Conservation (phyloP, 2,797 vertebrate species). For the Syngnathus rostellatus region DNA sequence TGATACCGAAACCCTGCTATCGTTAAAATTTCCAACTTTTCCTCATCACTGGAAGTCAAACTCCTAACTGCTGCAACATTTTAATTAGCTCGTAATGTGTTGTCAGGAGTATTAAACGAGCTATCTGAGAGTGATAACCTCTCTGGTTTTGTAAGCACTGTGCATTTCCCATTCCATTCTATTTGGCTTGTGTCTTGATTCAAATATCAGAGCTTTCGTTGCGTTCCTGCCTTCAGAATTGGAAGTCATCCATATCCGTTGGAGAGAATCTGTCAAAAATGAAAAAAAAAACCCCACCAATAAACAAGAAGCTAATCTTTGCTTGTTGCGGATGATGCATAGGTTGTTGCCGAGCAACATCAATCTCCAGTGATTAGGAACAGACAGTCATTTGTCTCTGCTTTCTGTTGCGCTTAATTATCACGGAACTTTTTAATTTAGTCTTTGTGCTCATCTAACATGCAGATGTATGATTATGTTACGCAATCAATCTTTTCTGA, state of each 20-base stretch:
- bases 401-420: constrained; percentile 49
- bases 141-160: background rate
- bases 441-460: constrained; percentile 59
- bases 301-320: constrained; percentile 48
- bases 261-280: constrained; percentile 46
- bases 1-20: constrained; percentile 14
- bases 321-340: constrained; percentile 53
- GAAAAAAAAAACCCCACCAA: background rate
- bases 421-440: constrained; percentile 61
- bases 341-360: constrained; percentile 61
- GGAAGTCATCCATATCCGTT: constrained; percentile 48
- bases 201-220: constrained; percentile 28
- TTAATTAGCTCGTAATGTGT: background rate
- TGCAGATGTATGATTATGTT: constrained; percentile 60
- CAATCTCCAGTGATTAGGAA: constrained; percentile 63
- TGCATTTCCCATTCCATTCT: background rate
- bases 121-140: background rate
- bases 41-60: constrained; percentile 4
- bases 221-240: constrained; percentile 27
- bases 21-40: constrained; percentile 6
- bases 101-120: constrained; percentile 8
- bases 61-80: constrained; percentile 3
- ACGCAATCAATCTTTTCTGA: constrained; percentile 30
- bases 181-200: constrained; percentile 13
- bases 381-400: constrained; percentile 54